Evolutionary conservation across 2,888 invertebrate species (phyloP), one percentile per base, ranked within the genome.

Genomic region (Lottia scabra): DNA sequence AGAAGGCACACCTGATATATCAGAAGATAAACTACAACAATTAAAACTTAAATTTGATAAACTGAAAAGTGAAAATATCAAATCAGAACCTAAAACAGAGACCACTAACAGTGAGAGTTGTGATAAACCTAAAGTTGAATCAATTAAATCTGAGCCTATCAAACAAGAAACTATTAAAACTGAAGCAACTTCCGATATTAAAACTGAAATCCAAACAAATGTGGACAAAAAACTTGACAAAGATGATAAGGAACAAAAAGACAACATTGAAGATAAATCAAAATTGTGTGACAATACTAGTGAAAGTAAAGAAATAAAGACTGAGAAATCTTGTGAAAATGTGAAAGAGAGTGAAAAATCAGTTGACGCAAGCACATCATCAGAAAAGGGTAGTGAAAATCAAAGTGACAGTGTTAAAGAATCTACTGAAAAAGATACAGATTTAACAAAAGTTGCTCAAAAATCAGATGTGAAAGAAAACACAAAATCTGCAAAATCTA

Each of bases 71-170:
- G 68, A 74, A 19, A 71, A 74, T 48, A 69, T 72, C 15, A 63
- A n/a, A 44, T 70, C n/a, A 0, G 90, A 94, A 0, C 91, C 94
- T 90, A 92, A 92, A 26, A 44, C 3, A 63, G 63, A 68, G 56
- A 67, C 87, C 91, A 95, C 84, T 92, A 91, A 43, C 80, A 95
- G 95, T 0, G 93, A 93, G 83, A 96, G 95, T 62, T 96, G 95
- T 5, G 90, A 88, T 26, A 93, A 94, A 43, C 95, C 94, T 86
- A 91, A 93, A 73, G 94, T 94, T 5, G 56, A 65, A 16, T 95
- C 95, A 1, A 95, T 45, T 48, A 68, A 66, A 66, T 45, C 44
- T 23, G 30, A 66, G 6, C 10, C 1, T 38, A 10, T 38, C 38
- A 38, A 38, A 38, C 26, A 44, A 44, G 66, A 66, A 23, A 13